These are phyloP conservation scores for Leptopilina myrica DNA, from an alignment of 2,888 invertebrate genomes.

Conservation along the genomic window DNA sequence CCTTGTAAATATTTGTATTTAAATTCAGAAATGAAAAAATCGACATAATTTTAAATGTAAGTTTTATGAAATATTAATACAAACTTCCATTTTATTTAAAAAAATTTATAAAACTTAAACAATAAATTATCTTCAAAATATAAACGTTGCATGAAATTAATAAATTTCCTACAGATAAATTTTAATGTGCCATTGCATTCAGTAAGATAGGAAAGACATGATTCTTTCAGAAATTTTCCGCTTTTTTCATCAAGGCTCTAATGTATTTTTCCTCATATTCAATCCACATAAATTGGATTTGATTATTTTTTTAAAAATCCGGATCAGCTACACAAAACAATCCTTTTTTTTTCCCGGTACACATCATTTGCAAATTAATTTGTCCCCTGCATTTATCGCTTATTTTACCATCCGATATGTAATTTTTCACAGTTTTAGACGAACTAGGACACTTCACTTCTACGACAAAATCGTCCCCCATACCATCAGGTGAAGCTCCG, in stretches of 20 bases:
- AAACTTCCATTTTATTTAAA: not conserved
- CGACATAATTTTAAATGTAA: constrained; percentile 4
- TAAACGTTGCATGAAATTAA: constrained; percentile 13
- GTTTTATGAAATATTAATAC: not conserved
- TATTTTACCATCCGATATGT: too few relatives aligned
- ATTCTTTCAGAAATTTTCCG: constrained; percentile 29
- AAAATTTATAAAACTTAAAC: not conserved
- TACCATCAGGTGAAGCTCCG: too few relatives aligned
- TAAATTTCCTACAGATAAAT: not conserved
- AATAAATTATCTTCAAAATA: not conserved
- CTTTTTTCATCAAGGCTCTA: constrained; percentile 21
- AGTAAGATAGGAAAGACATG: constrained; percentile 36
- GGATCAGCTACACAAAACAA: too few relatives aligned
- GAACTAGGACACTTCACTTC: too few relatives aligned
- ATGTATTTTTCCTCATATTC: constrained; percentile 16
- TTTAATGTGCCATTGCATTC: constrained; percentile 2
- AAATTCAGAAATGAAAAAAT: not conserved
- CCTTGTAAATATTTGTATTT: too few relatives aligned
- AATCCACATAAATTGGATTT: too few relatives aligned
- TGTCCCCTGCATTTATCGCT: too few relatives aligned
- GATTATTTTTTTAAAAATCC: too few relatives aligned
- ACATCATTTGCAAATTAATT: too few relatives aligned
- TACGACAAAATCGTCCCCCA: too few relatives aligned
- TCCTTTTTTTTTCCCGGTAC: too few relatives aligned
- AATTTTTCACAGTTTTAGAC: too few relatives aligned